phyloP scores from a whole-genome alignment of 2,888 invertebrate species.

The Erebia palarica region DNA sequence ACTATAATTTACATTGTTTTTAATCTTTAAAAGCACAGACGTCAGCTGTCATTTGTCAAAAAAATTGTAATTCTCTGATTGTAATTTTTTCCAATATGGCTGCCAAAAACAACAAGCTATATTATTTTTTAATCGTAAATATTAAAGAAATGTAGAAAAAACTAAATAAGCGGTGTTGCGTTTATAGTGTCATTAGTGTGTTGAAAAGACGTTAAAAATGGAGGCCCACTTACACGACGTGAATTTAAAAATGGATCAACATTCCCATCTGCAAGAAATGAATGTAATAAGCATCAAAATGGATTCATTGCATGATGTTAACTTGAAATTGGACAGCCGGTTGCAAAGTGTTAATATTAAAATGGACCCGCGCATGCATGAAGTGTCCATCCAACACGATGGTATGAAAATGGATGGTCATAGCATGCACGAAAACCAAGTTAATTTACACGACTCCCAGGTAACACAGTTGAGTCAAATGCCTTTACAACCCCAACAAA shows the following conservation, averaged over 20 bases:
- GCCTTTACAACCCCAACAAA: slow-evolving; percentile 27
- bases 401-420: slow-evolving; percentile 22
- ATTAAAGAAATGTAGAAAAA: slow-evolving; percentile 30
- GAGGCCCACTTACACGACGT: slow-evolving; percentile 31
- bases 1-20: not conserved
- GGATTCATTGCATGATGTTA: slow-evolving; percentile 34
- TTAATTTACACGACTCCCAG: slow-evolving; percentile 31
- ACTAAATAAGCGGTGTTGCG: not conserved
- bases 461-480: slow-evolving; percentile 32
- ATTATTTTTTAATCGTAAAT: slow-evolving; percentile 30
- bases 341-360: slow-evolving; percentile 35
- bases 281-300: slow-evolving; percentile 35
- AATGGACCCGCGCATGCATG: slow-evolving; percentile 34
- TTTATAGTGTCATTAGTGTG: not conserved
- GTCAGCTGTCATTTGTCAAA: slow-evolving; percentile 5
- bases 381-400: slow-evolving; percentile 32
- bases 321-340: slow-evolving; percentile 30
- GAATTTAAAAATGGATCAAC: slow-evolving; percentile 40
- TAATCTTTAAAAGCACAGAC: not conserved
- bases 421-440: slow-evolving; percentile 10
- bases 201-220: not conserved
- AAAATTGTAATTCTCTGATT: slow-evolving; percentile 33
- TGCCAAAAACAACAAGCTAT: slow-evolving; percentile 26
- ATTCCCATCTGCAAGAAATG: slow-evolving; percentile 42
- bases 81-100: slow-evolving; percentile 35